Percentiles rank a stretch among this genome's conserved stretches.
Conservation (phyloP, 2,888 invertebrate genomes). For the Cryptophagus acutangulus region DNA sequence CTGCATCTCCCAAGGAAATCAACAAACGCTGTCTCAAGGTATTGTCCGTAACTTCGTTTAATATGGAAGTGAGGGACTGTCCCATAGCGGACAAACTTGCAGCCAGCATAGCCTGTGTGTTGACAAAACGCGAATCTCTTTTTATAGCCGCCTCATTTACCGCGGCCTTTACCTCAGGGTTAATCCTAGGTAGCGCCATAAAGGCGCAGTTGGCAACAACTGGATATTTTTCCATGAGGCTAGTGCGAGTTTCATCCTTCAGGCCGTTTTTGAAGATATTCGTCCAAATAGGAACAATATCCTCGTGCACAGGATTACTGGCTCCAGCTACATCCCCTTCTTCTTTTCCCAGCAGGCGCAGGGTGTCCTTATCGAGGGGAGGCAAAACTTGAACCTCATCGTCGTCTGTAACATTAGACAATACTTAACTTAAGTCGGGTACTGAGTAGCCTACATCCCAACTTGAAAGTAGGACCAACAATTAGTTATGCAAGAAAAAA, state of each 20-base stretch:
- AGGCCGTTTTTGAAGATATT: conserved; percentile 8
- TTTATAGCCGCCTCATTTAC: not conserved
- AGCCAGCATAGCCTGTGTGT: conserved; percentile 7
- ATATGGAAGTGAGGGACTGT: conserved; percentile 1
- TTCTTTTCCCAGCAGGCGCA: no score
- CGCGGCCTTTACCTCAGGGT: conserved; percentile 8
- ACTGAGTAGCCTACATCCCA: no score
- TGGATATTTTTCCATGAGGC: conserved; percentile 9
- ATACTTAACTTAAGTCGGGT: no score
- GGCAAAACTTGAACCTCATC: no score
- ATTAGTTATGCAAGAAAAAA: no score
- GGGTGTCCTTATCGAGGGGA: no score
- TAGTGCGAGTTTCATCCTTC: not conserved
- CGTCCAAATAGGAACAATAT: conserved; percentile 7
- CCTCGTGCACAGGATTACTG: conserved; percentile 5
- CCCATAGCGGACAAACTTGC: conserved; percentile 11
- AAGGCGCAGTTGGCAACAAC: conserved; percentile 2
- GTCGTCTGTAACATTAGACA: no score
- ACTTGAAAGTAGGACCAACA: no score
- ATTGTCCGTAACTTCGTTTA: conserved; percentile 3
- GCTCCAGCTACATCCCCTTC: no score
- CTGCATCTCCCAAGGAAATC: conserved; percentile 10
- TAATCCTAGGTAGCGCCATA: conserved; percentile 6
- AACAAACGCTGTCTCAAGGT: not conserved
- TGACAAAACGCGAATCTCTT: conserved; percentile 5